Conservation (phyloP, 2,113 vertebrate genomes). For the Butorides virescens region DNA sequence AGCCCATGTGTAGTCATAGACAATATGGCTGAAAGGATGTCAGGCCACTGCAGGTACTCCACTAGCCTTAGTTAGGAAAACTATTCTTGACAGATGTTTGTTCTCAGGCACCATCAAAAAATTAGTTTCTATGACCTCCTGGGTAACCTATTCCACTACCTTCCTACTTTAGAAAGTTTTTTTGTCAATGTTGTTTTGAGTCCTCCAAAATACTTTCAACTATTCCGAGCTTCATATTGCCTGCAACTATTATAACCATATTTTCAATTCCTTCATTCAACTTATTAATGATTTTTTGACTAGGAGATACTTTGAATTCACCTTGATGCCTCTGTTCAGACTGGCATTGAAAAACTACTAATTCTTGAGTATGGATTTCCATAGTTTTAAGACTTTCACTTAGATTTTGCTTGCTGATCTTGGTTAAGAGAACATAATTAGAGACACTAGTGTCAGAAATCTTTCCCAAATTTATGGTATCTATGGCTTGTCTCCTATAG, state of each 20-base stretch:
- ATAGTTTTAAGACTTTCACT: background rate
- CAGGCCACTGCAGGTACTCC: background rate
- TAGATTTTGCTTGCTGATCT: background rate
- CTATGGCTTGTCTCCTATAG: background rate
- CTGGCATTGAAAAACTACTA: background rate
- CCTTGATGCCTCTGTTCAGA: background rate
- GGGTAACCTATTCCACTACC: background rate
- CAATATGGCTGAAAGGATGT: background rate
- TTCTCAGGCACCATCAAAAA: background rate
- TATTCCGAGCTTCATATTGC: background rate
- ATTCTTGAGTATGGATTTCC: background rate
- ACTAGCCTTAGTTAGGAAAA: background rate
- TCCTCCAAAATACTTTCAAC: background rate
- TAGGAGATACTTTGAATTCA: background rate
- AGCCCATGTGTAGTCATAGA: background rate
- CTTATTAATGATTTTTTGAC: background rate
- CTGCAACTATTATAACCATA: background rate
- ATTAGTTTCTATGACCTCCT: background rate
- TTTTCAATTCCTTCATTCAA: background rate
- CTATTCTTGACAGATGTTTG: background rate
- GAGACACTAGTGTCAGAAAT: background rate
- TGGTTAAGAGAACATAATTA: background rate
- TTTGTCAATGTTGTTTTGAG: background rate
- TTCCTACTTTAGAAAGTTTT: background rate
- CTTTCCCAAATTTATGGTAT: background rate